Evolutionary conservation across 2,888 invertebrate species (phyloP).

Genomic region (Agrotis segetum): DNA sequence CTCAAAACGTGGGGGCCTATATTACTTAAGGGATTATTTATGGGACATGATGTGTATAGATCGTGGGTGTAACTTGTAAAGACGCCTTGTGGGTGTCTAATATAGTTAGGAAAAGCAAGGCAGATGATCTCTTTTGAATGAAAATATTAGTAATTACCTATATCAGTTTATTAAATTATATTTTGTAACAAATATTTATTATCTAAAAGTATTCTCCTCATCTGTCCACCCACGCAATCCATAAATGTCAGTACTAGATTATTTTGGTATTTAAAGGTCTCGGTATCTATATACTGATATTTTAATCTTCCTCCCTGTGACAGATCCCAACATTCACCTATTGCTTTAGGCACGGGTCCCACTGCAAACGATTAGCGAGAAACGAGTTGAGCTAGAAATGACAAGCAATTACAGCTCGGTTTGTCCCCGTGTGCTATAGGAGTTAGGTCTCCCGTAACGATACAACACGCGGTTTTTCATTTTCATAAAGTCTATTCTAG

Average conservation of each 20-base stretch:
- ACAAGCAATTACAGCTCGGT: too few relatives aligned
- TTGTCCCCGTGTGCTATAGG: background rate
- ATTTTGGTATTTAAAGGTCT: constrained; percentile 34
- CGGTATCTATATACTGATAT: constrained; percentile 11
- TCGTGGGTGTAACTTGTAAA: too few relatives aligned
- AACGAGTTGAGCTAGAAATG: background rate
- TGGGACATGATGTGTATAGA: too few relatives aligned
- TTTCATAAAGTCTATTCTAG: background rate
- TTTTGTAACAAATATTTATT: background rate
- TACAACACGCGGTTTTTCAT: background rate
- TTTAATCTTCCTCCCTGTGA: constrained; percentile 6
- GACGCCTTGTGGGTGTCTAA: too few relatives aligned
- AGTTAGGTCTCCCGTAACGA: accelerated
- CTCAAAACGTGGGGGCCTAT: too few relatives aligned
- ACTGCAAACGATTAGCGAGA: background rate
- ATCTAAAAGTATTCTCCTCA: background rate
- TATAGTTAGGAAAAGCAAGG: too few relatives aligned
- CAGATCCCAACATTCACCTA: constrained; percentile 8
- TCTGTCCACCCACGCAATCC: constrained; percentile 23
- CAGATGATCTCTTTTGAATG: too few relatives aligned
- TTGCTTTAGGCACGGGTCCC: background rate
- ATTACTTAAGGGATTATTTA: too few relatives aligned
- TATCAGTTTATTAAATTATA: too few relatives aligned
- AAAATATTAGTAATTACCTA: too few relatives aligned
- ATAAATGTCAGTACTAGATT: constrained; percentile 28